Evolutionary conservation across 2,113 vertebrate genomes (phyloP), one percentile per base, ranked within the genome.

Genomic region (Polypterus bichir): DNA sequence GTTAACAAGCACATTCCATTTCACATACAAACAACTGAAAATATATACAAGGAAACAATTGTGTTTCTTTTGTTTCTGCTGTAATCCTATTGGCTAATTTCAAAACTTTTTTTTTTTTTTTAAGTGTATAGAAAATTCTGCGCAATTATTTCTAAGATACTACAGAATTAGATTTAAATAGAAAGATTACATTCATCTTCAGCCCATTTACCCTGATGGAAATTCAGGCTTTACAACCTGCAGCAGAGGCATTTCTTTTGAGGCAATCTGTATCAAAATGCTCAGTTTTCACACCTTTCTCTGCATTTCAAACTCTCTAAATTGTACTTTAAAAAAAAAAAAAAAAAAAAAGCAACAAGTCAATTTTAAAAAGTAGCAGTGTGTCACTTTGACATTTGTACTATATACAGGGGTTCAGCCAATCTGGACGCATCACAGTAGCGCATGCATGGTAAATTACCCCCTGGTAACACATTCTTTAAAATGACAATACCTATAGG

Each of bases 101-200:
- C 27, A 27, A 27, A 27, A 27, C 27, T 61, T 59, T 65, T 68
- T 67, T 64, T 65, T 70, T 68, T 73, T 68, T 69, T 67, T 60
- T 76, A 52, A 79, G 81, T 87, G 81, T 81, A 84, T 62, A 66
- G 62, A 61, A 66, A 83, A 76, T 77, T 79, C 68, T 77, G 76
- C 79, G 83, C 82, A 76, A 78, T 49, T 57, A 70, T 66, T 74
- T 71, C 65, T 64, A 66, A 51, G 67, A 71, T 67, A 68, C 61
- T 47, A 69, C 44, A 11, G 4, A 58, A 7, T 45, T 4, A 6
- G 46, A 7, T 44, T 6, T 6, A 58, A 58, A 57, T 62, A 60
- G 79, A 66, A 70, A 65, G 76, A 72, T 78, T 71, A 84, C 82
- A 87, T 83, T 84, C 76, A 76, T 68, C 44, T 7, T 75, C 67